A percentile compares a stretch with the other conserved stretches of the same genome.
These are phyloP conservation scores for Sitta carolinensis DNA, from an alignment of 2,797 vertebrate species.

Conservation along the genomic window DNA sequence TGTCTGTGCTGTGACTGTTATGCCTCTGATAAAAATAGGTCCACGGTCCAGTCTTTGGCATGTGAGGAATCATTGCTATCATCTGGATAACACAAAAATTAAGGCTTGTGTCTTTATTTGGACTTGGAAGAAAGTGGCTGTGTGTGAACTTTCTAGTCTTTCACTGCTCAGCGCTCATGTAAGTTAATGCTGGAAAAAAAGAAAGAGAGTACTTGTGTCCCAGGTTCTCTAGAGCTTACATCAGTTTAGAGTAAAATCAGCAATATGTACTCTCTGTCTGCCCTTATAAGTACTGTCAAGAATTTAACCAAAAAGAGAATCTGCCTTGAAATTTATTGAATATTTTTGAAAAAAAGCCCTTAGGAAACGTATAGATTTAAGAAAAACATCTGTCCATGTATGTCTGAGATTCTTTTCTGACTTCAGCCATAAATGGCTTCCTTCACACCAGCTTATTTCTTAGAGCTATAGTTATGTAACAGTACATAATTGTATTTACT, in stretches of 20 bases:
- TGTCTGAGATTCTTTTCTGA: neutral
- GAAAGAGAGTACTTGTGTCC: neutral
- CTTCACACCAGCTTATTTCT: neutral
- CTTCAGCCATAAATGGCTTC: neutral
- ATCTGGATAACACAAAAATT: constrained; percentile 30
- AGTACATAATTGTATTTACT: neutral
- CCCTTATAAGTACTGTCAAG: neutral
- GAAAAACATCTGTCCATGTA: accelerated
- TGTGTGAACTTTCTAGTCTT: neutral
- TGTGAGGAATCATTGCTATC: neutral
- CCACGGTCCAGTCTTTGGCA: neutral
- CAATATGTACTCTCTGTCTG: neutral
- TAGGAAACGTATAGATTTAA: neutral
- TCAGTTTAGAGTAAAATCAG: neutral
- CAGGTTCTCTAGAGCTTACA: neutral
- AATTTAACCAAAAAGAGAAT: neutral
- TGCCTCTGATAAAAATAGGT: constrained; percentile 33
- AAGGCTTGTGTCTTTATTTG: constrained; percentile 24
- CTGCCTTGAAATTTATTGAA: neutral
- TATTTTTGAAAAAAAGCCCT: neutral
- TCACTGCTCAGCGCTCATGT: neutral
- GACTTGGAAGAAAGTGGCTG: neutral
- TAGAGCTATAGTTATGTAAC: neutral
- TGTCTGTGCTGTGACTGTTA: neutral
- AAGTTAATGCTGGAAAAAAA: neutral